A percentile compares a stretch with the other conserved stretches of the same genome.
phyloP scores from a whole-genome alignment of 2,113 vertebrate species.

The Charadrius vociferus region DNA sequence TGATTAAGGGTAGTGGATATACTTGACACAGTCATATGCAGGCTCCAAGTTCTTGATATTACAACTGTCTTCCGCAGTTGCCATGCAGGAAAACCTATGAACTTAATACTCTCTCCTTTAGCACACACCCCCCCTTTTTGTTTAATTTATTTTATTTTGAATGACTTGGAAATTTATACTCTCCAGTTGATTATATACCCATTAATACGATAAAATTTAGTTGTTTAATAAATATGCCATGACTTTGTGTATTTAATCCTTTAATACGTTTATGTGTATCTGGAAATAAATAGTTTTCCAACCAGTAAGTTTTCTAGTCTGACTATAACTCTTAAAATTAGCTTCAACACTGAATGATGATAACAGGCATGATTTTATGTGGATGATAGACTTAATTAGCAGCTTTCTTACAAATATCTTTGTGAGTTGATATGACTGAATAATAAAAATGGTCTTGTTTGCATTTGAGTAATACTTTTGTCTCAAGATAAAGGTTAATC shows the following conservation, averaged over 20 bases:
- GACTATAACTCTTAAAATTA: not conserved
- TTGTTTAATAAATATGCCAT: not conserved
- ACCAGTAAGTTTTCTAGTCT: not conserved
- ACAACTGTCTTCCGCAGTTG: not conserved
- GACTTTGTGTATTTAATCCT: not conserved
- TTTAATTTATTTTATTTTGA: not conserved
- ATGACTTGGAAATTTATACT: not conserved
- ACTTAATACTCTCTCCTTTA: not conserved
- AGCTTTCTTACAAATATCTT: not conserved
- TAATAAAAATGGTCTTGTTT: not conserved
- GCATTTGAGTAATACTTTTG: not conserved
- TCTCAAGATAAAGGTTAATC: slow-evolving; percentile 2
- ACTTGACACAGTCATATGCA: not conserved
- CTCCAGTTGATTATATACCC: not conserved
- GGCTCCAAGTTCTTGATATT: not conserved
- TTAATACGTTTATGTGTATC: not conserved
- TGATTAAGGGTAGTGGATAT: not conserved
- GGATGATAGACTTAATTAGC: not conserved
- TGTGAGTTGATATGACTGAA: not conserved
- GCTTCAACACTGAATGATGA: not conserved
- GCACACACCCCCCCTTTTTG: not conserved
- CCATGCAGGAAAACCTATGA: not conserved
- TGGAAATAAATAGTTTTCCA: slow-evolving; percentile 1
- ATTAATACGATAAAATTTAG: not conserved
- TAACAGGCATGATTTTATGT: not conserved